Evolutionary conservation across 2,113 vertebrate genomes (phyloP).

Genomic region (Ibidorhyncha struthersii): DNA sequence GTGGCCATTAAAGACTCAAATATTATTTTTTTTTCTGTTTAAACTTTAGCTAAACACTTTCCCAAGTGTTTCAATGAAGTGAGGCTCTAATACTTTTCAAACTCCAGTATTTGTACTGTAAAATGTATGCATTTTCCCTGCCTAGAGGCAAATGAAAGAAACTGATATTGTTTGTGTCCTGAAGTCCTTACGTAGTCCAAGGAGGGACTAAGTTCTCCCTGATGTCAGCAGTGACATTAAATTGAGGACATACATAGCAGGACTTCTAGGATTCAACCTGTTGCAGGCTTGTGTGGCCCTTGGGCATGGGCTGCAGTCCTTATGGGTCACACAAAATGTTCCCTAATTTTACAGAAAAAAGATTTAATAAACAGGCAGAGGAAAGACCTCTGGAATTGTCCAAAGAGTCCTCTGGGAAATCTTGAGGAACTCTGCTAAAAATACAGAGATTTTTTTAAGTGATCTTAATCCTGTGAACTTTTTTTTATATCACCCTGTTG

Average conservation of each 20-base stretch:
- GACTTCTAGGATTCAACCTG: not conserved
- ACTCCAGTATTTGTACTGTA: not conserved
- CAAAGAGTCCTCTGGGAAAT: not conserved
- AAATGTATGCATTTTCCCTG: not conserved
- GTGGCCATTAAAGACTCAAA: not conserved
- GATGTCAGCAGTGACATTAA: not conserved
- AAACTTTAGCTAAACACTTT: not conserved
- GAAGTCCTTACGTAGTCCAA: not conserved
- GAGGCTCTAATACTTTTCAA: not conserved
- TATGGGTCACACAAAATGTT: not conserved
- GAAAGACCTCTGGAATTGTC: not conserved
- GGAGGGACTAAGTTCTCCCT: not conserved
- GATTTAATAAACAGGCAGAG: not conserved
- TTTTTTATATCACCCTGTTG: not conserved
- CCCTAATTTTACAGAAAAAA: not conserved
- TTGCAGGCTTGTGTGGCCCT: not conserved
- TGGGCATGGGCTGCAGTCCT: accelerated
- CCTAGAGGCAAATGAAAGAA: not conserved
- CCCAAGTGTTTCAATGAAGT: not conserved
- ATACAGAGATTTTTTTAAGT: not conserved
- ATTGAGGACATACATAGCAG: not conserved
- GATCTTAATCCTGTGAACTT: not conserved
- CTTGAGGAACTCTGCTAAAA: not conserved
- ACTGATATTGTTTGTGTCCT: not conserved
- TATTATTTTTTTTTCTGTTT: not conserved